phyloP scores from a whole-genome alignment of 2,113 vertebrate genomes.

The Plecturocebus donacophilus region DNA sequence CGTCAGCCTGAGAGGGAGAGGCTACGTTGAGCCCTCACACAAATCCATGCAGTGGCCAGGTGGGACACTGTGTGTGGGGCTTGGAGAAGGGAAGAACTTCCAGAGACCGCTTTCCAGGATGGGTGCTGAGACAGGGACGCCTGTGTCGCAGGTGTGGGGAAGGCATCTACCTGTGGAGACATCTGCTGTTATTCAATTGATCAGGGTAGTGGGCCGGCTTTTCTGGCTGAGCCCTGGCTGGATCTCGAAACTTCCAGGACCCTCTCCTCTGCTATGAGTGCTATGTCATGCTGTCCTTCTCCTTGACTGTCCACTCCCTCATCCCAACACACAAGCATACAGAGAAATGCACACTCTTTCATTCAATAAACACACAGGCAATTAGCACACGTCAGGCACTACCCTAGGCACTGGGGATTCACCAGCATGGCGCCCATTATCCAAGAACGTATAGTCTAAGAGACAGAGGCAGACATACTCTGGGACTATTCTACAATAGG shows the following conservation, averaged over 20 bases:
- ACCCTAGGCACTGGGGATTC: not conserved
- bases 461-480: not conserved
- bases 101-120: not conserved
- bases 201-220: not conserved
- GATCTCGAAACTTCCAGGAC: not conserved
- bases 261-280: not conserved
- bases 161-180: not conserved
- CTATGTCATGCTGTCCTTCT: not conserved
- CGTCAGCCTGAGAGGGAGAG: not conserved
- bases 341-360: not conserved
- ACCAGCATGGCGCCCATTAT: rapidly evolving
- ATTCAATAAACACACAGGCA: not conserved
- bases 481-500: not conserved
- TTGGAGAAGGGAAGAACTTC: not conserved
- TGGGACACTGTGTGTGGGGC: not conserved
- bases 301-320: not conserved
- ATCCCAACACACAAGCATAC: not conserved
- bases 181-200: not conserved
- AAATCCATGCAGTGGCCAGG: not conserved
- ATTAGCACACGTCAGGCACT: not conserved
- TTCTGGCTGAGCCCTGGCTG: not conserved
- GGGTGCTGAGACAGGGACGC: not conserved
- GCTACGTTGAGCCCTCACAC: not conserved
- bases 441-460: not conserved
- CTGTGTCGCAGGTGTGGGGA: not conserved